Conservation (phyloP, 1,140 invertebrate species). For the Neoseiulus cucumeris region DNA sequence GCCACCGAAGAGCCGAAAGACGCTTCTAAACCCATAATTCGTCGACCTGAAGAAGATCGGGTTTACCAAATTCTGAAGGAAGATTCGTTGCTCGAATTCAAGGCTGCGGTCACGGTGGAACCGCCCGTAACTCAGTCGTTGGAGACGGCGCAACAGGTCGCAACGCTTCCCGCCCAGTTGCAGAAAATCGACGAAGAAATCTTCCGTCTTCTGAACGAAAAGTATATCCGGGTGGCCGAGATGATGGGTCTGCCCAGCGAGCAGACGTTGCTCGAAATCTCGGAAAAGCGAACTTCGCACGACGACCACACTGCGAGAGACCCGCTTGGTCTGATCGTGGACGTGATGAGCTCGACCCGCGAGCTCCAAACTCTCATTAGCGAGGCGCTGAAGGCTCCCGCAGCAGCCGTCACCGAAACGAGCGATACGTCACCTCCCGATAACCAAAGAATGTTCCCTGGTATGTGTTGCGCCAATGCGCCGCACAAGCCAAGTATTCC, state of each 20-base stretch:
- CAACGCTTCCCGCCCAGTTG: background rate
- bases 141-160: background rate
- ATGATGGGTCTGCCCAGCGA: constrained; percentile 4
- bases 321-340: background rate
- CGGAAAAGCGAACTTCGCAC: background rate
- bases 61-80: constrained; percentile 5
- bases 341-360: background rate
- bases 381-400: background rate
- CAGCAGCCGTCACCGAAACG: background rate
- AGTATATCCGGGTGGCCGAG: background rate
- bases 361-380: constrained; percentile 1
- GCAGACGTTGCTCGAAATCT: background rate
- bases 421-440: background rate
- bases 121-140: background rate
- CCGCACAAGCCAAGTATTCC: constrained; percentile 3
- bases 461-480: background rate
- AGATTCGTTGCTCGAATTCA: background rate
- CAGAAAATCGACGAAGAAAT: constrained; percentile 4
- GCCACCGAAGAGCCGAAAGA: constrained; percentile 2
- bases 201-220: background rate
- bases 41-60: background rate
- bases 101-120: background rate
- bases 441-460: background rate
- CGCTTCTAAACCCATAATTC: background rate
- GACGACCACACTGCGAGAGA: background rate